phyloP scores from a whole-genome alignment of 2,888 invertebrate genomes.

The Eurytoma californica region DNA sequence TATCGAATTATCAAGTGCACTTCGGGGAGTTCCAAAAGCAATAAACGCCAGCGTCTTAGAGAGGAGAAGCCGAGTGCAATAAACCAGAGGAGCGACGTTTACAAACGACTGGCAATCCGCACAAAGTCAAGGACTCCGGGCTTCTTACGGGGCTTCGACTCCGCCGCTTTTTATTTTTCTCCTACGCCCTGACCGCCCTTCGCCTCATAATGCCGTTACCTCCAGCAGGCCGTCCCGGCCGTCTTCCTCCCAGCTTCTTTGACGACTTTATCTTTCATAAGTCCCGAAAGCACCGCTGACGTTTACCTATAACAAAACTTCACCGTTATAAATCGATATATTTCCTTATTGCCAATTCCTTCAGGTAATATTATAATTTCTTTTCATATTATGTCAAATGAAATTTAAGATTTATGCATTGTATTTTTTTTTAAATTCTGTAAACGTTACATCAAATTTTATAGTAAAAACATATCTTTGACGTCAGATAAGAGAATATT shows the following conservation, averaged over 20 bases:
- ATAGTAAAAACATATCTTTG: no score
- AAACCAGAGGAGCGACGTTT: conserved; percentile 38
- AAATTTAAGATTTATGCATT: no score
- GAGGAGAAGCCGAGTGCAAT: conserved; percentile 46
- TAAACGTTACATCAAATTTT: no score
- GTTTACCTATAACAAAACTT: not conserved
- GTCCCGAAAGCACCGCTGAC: not conserved
- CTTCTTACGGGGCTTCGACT: conserved; percentile 20
- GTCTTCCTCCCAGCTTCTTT: not conserved
- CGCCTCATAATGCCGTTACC: not conserved
- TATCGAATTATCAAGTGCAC: conserved; percentile 52
- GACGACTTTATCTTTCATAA: conserved; percentile 1
- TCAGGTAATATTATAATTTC: no score
- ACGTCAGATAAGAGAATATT: no score
- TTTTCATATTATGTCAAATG: no score
- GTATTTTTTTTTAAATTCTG: no score
- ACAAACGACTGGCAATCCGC: conserved; percentile 19
- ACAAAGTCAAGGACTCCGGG: conserved; percentile 21
- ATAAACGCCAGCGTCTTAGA: conserved; percentile 56
- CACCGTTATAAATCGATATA: not conserved
- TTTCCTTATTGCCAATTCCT: no score
- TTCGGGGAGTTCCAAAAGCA: conserved; percentile 56
- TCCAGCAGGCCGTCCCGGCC: not conserved
- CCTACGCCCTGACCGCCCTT: not conserved
- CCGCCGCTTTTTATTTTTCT: not conserved